A percentile compares a stretch with the other conserved stretches of the same genome.
Evolutionary conservation across 1,140 invertebrate genomes (phyloP).

Genomic region (Steinernema feltiae): DNA sequence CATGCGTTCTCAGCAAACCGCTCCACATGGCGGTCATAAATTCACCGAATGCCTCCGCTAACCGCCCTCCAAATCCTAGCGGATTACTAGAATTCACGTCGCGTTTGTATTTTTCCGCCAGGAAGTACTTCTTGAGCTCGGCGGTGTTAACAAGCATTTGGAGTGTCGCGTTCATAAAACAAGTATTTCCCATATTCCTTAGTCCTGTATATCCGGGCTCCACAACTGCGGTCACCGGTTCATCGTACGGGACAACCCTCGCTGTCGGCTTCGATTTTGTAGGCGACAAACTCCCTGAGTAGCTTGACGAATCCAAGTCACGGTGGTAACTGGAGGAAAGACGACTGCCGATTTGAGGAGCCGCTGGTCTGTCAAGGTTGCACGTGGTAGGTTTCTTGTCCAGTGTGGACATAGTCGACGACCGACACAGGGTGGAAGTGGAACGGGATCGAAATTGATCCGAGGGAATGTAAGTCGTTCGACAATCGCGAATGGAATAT

Average conservation of each 20-base stretch:
- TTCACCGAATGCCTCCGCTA: conserved; percentile 60
- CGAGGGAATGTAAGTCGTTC: background rate
- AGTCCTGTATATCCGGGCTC: conserved; percentile 66
- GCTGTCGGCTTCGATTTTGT: background rate
- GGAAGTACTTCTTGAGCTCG: conserved; percentile 36
- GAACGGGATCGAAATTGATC: background rate
- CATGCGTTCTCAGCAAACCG: conserved; percentile 57
- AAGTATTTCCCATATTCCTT: conserved; percentile 68
- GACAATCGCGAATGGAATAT: background rate
- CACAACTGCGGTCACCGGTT: conserved; percentile 23
- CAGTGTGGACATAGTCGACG: background rate
- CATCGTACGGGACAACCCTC: background rate
- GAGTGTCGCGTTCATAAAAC: conserved; percentile 70
- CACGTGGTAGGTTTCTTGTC: background rate
- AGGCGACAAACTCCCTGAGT: background rate
- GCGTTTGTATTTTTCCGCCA: conserved; percentile 25
- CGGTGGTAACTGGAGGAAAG: background rate
- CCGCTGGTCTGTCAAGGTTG: background rate
- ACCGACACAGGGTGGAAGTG: background rate
- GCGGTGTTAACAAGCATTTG: conserved; percentile 52
- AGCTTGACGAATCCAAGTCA: background rate
- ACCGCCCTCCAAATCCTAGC: conserved; percentile 56
- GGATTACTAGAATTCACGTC: conserved; percentile 38
- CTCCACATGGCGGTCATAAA: conserved; percentile 60
- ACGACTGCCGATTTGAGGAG: background rate